Evolutionary conservation across 2,888 invertebrate genomes (phyloP), one percentile per base, ranked within the genome.

Genomic region (Leucophenga maculata): DNA sequence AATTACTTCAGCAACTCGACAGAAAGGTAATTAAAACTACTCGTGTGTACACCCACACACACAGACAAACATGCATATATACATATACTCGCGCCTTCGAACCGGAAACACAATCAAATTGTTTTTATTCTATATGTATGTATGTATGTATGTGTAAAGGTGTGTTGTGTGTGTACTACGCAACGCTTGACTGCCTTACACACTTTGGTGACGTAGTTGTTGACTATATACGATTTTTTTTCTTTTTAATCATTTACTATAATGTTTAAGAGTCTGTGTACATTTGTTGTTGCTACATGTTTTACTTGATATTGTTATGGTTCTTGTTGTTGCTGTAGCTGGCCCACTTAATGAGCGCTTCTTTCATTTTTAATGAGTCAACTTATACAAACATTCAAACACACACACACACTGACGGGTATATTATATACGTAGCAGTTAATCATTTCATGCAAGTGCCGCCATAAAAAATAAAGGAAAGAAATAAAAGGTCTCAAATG

Each of bases 11-110:
- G 81, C 83, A 82, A 79, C 78, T 8, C 22, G 62, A 64, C 60
- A 26, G 39, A 74, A 77, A 83, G 83, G 82, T 81, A 81, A 81
- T 81, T 83, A 81, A 80, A 81, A 80, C 83, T 77, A 78, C 78
- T 80, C 62, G 57, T 65, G 44, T 20, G 39, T 39, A 65, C 67
- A 60, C 62, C 69, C 57, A 69, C 70, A 50, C 59, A 44, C 39
- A 66, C 59, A 62, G 52, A 60, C 50, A 59, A 46, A 48, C 66
- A 68, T 66, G 26, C 52, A 54, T 46, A n/a, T 64, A 65, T 57
- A 32, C 57, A 48, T 16, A 66, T 59, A 68, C 65, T 26, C 64
- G 57, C 65, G 65, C 66, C 62, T 32, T 14, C 44, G 64, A 72
- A 72, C 67, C 20, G 48, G 22, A 18, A 64, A 48, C 11, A 20